These are phyloP conservation scores for Odontesthes bonariensis DNA, from an alignment of 2,113 vertebrate species.

Conservation along the genomic window DNA sequence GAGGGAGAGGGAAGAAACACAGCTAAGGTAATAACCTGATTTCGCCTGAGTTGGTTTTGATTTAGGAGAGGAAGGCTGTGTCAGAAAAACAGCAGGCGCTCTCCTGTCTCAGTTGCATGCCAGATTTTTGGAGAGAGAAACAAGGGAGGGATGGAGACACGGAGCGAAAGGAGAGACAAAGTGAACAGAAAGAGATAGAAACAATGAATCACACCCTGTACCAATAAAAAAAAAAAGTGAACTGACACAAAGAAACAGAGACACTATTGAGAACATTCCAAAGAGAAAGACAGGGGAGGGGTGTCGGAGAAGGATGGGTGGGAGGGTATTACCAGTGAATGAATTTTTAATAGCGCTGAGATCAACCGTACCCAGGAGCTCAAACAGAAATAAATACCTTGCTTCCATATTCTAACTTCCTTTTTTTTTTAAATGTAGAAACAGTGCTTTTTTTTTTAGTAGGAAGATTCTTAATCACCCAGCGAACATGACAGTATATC, in stretches of 20 bases:
- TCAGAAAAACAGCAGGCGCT: slow-evolving; percentile 74
- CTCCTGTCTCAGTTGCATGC: slow-evolving; percentile 65
- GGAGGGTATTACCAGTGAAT: slow-evolving; percentile 64
- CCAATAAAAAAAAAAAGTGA: slow-evolving; percentile 67
- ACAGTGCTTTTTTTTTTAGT: slow-evolving; percentile 34
- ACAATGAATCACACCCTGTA: slow-evolving; percentile 63
- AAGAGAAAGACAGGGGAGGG: slow-evolving; percentile 31
- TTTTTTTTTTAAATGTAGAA: slow-evolving; percentile 35
- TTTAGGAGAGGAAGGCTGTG: slow-evolving; percentile 78
- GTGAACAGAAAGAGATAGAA: slow-evolving; percentile 63
- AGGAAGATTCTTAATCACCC: slow-evolving; percentile 59
- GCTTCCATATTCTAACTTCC: slow-evolving; percentile 43
- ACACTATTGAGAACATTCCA: slow-evolving; percentile 46
- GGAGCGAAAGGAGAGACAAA: slow-evolving; percentile 59
- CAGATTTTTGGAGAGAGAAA: slow-evolving; percentile 63
- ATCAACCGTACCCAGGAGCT: slow-evolving; percentile 54
- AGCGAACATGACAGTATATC: slow-evolving; percentile 60
- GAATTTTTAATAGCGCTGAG: slow-evolving; percentile 66
- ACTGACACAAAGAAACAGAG: slow-evolving; percentile 68
- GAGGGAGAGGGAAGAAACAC: slow-evolving; percentile 46
- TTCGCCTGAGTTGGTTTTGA: slow-evolving; percentile 77
- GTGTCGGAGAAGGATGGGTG: slow-evolving; percentile 50
- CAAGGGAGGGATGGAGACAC: slow-evolving; percentile 47
- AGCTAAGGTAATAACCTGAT: slow-evolving; percentile 78
- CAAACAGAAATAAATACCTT: slow-evolving; percentile 64